Percentiles rank a stretch among this genome's conserved stretches.
Evolutionary conservation across 2,797 vertebrate species (phyloP).

Genomic region (Melanotaenia boesemani): DNA sequence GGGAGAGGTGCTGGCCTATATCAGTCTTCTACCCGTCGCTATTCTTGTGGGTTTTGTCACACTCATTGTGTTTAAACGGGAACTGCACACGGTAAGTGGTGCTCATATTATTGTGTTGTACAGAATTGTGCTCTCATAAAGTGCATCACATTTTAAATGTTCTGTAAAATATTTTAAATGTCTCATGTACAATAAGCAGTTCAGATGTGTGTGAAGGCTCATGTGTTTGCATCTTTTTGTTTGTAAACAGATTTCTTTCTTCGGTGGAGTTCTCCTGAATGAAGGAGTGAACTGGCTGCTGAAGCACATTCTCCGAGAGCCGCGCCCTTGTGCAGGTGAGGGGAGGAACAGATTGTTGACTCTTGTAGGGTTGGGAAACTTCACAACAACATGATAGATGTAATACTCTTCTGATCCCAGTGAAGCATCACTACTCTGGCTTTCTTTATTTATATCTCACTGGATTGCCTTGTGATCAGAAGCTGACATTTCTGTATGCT

Average conservation of each 20-base stretch:
- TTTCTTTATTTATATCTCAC: neutral
- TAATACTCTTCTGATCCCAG: neutral
- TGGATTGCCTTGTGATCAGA: neutral
- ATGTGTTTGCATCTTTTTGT: neutral
- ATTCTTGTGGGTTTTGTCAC: slow-evolving; percentile 95
- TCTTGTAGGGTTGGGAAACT: neutral
- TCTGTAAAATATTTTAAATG: neutral
- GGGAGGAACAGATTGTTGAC: slow-evolving; percentile 4
- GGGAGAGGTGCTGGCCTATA: slow-evolving; percentile 92
- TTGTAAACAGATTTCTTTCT: slow-evolving; percentile 92
- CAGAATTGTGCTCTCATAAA: neutral
- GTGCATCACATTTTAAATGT: neutral
- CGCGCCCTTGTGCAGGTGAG: slow-evolving; percentile 94
- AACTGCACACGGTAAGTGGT: slow-evolving; percentile 95
- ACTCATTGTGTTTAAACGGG: slow-evolving; percentile 98
- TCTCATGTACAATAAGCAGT: neutral
- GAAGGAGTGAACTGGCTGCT: slow-evolving; percentile 97
- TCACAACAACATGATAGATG: neutral
- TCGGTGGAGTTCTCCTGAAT: slow-evolving; percentile 92
- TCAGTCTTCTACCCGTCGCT: slow-evolving; percentile 92
- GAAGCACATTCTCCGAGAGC: slow-evolving; percentile 94
- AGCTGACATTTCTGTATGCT: neutral
- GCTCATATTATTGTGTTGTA: slow-evolving; percentile 3
- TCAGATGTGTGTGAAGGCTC: neutral
- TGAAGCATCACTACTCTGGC: neutral